A percentile compares a stretch with the other conserved stretches of the same genome.
Evolutionary conservation across 2,113 vertebrate genomes (phyloP).

Genomic region (Megaceryle torquata): DNA sequence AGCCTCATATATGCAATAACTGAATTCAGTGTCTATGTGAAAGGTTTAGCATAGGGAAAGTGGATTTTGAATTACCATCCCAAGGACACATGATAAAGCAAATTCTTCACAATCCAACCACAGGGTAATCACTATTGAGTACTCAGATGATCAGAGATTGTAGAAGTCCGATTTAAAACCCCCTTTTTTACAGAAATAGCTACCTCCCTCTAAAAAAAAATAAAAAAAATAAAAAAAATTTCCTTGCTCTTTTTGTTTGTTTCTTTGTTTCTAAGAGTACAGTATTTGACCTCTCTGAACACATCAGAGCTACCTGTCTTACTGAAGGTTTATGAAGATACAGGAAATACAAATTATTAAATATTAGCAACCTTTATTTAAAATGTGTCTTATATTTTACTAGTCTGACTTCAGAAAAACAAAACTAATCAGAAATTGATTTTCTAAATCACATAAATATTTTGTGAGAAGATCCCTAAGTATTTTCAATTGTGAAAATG

Average conservation of each 20-base stretch:
- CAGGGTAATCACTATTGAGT: constrained; percentile 59
- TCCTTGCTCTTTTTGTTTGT: no score
- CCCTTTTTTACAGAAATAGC: neutral
- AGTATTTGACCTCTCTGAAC: neutral
- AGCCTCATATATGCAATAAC: constrained; percentile 39
- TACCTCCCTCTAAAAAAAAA: neutral
- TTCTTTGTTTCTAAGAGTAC: neutral
- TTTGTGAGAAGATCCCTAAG: neutral
- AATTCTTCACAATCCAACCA: constrained; percentile 29
- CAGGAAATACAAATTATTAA: neutral
- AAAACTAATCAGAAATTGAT: neutral
- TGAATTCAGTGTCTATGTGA: constrained; percentile 53
- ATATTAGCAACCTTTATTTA: neutral
- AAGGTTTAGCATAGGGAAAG: constrained; percentile 69
- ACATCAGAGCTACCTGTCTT: neutral
- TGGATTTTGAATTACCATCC: constrained; percentile 65
- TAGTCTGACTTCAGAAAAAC: neutral
- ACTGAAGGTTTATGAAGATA: neutral
- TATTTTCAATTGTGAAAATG: neutral
- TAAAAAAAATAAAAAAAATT: no score
- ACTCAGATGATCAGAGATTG: neutral
- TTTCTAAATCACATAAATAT: neutral
- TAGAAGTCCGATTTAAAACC: neutral
- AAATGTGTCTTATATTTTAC: neutral
- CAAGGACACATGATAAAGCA: constrained; percentile 59